Evolutionary conservation across 2,797 vertebrate genomes (phyloP).

Genomic region (Sebastes taczanowskii): DNA sequence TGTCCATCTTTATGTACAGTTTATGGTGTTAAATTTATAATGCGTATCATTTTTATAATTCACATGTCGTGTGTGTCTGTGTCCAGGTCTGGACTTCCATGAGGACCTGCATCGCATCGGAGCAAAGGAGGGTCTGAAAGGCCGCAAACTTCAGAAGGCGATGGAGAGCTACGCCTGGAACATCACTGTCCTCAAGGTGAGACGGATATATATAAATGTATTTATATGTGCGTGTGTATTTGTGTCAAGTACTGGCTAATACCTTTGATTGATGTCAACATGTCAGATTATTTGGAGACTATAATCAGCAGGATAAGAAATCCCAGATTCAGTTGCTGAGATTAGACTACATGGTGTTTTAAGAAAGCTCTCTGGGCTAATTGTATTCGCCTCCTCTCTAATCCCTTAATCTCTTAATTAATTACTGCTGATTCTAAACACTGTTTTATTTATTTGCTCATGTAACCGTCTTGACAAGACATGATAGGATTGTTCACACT

Average conservation of each 20-base stretch:
- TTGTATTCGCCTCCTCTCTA: slow-evolving; percentile 59
- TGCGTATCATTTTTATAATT: background rate
- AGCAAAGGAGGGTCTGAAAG: slow-evolving; percentile 90
- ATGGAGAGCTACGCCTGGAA: slow-evolving; percentile 99
- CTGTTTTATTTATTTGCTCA: slow-evolving; percentile 54
- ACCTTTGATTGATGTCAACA: slow-evolving; percentile 14
- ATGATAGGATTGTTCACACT: slow-evolving; percentile 50
- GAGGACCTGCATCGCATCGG: slow-evolving; percentile 91
- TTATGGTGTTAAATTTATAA: background rate
- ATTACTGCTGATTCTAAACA: slow-evolving; percentile 45
- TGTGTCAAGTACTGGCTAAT: background rate
- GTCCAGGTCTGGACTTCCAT: slow-evolving; percentile 90
- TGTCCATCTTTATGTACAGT: no score
- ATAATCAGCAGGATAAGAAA: slow-evolving; percentile 35
- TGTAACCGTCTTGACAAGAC: slow-evolving; percentile 44
- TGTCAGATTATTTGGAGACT: slow-evolving; percentile 10
- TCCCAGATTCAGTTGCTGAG: slow-evolving; percentile 20
- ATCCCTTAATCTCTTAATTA: slow-evolving; percentile 75
- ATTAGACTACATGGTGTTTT: slow-evolving; percentile 46
- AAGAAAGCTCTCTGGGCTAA: slow-evolving; percentile 55
- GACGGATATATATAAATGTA: background rate
- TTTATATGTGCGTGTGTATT: no score
- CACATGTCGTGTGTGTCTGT: background rate
- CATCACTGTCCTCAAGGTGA: slow-evolving; percentile 97
- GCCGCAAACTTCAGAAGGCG: slow-evolving; percentile 91